Conservation (phyloP, 1,140 invertebrate genomes). For the Drosophila nikananu region DNA sequence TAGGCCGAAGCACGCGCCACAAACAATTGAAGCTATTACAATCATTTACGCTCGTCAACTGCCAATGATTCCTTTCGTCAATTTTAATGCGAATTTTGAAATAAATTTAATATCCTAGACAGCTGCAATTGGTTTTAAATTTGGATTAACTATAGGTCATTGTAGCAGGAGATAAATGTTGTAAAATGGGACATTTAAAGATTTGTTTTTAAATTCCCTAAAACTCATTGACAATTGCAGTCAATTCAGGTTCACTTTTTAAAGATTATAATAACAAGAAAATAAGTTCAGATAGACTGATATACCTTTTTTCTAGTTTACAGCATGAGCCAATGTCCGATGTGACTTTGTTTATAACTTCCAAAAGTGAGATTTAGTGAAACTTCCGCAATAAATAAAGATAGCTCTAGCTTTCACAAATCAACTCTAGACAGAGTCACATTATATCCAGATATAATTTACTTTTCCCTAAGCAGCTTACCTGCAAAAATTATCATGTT, state of each 20-base stretch:
- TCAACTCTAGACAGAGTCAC: neutral
- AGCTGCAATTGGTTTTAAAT: neutral
- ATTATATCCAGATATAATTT: neutral
- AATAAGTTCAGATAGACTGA: too few species aligned
- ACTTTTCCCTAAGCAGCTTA: neutral
- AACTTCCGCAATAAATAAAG: slow-evolving; percentile 7
- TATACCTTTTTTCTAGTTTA: too few species aligned
- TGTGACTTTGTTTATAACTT: neutral
- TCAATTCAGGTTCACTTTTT: too few species aligned
- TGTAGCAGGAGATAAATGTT: too few species aligned
- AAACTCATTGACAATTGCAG: too few species aligned
- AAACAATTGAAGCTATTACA: slow-evolving; percentile 26
- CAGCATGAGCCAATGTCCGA: neutral
- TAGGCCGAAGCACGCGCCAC: slow-evolving; percentile 55
- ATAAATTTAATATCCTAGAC: neutral
- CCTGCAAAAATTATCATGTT: too few species aligned
- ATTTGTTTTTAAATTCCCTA: neutral
- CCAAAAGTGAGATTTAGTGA: slow-evolving; percentile 13
- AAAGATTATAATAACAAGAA: neutral
- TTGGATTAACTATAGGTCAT: too few species aligned
- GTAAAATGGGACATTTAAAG: neutral
- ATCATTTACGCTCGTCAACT: slow-evolving; percentile 29
- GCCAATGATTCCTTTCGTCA: slow-evolving; percentile 20
- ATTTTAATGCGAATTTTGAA: slow-evolving; percentile 11
- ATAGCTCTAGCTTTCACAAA: slow-evolving; percentile 1